These are phyloP conservation scores for Brachyistius frenatus DNA, from an alignment of 2,113 vertebrate species.

Conservation along the genomic window DNA sequence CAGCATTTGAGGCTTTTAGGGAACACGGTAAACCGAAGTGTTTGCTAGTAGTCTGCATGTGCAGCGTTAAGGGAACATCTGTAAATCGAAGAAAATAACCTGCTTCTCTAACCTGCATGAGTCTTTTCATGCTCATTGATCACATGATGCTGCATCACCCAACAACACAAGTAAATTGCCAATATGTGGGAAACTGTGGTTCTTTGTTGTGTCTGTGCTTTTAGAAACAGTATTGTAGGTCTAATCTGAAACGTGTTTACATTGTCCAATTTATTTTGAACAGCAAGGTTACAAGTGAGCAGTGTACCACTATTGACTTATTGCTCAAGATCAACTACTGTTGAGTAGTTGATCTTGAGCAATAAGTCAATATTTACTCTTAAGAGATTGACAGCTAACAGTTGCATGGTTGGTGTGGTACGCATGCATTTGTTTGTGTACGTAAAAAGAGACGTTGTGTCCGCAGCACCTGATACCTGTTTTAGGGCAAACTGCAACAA, in stretches of 20 bases:
- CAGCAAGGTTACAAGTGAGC: neutral
- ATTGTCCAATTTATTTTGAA: neutral
- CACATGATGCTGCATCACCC: too few relatives aligned
- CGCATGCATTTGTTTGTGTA: neutral
- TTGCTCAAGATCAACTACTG: too few relatives aligned
- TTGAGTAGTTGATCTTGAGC: neutral
- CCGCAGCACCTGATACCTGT: neutral
- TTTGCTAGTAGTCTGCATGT: too few relatives aligned
- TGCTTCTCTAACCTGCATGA: too few relatives aligned
- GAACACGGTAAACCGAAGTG: too few relatives aligned
- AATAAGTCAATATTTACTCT: neutral
- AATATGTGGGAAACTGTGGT: too few relatives aligned
- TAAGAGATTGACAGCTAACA: neutral
- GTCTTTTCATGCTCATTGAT: too few relatives aligned
- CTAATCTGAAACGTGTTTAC: conserved; percentile 6
- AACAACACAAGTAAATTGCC: too few relatives aligned
- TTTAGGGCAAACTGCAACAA: neutral
- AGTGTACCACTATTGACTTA: too few relatives aligned
- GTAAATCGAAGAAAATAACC: too few relatives aligned
- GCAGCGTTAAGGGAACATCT: too few relatives aligned
- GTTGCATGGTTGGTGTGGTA: neutral
- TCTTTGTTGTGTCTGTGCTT: neutral
- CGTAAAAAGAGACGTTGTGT: neutral
- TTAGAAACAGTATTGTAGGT: neutral
- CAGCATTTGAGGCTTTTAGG: too few relatives aligned